phyloP scores from a whole-genome alignment of 2,113 vertebrate species.

The Callaeas wilsoni region DNA sequence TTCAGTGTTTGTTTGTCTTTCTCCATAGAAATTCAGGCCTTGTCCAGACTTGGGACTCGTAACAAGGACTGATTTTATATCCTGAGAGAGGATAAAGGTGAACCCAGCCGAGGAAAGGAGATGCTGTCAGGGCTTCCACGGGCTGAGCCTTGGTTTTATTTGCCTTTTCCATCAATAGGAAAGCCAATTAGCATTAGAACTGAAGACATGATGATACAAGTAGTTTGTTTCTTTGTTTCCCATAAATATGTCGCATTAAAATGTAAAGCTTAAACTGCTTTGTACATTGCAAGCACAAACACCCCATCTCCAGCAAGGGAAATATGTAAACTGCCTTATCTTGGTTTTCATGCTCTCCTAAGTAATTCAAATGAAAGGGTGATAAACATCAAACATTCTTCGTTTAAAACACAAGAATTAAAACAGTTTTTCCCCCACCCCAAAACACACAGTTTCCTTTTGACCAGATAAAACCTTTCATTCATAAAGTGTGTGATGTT shows the following conservation, averaged over 20 bases:
- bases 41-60: not conserved
- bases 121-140: not conserved
- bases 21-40: slow-evolving; percentile 34
- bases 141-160: not conserved
- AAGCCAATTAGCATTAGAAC: not conserved
- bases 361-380: not conserved
- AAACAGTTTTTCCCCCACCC: not conserved
- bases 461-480: not conserved
- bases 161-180: not conserved
- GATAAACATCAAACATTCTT: not conserved
- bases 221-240: not conserved
- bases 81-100: not conserved
- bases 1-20: slow-evolving; percentile 33
- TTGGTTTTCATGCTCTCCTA: not conserved
- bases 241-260: not conserved
- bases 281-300: not conserved
- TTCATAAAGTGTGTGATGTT: not conserved
- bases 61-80: not conserved
- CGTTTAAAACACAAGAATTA: not conserved
- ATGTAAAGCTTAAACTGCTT: not conserved
- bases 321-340: not conserved
- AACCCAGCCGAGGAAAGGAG: not conserved
- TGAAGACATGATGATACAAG: not conserved
- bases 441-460: not conserved
- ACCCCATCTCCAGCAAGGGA: not conserved